Conservation (phyloP, 2,888 invertebrate species). For the Saturnia japonica region DNA sequence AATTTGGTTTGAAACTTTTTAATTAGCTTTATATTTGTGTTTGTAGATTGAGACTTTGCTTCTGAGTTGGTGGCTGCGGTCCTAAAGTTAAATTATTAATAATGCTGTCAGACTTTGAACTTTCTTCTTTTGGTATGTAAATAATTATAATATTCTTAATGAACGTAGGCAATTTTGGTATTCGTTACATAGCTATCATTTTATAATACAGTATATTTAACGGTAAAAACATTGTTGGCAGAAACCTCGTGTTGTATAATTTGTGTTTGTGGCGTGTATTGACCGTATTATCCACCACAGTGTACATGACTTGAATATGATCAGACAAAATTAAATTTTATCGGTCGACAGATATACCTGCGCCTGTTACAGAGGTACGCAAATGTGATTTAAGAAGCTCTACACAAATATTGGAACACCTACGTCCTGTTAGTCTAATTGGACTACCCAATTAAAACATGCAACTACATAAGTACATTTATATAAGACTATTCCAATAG, state of each 20-base stretch:
- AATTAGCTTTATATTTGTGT: constrained; percentile 83
- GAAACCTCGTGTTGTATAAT: constrained; percentile 19
- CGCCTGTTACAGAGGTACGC: constrained; percentile 64
- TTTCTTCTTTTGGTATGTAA: constrained; percentile 15
- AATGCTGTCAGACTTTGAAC: constrained; percentile 48
- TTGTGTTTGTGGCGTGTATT: constrained; percentile 50
- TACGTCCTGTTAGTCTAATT: constrained; percentile 57
- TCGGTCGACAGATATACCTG: constrained; percentile 71
- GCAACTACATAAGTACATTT: constrained; percentile 35
- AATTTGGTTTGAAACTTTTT: constrained; percentile 82
- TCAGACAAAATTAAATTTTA: constrained; percentile 71
- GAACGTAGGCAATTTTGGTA: not conserved
- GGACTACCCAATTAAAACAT: constrained; percentile 62
- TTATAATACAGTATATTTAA: not conserved
- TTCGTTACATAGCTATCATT: not conserved
- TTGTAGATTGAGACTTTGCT: constrained; percentile 80
- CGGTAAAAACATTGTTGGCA: constrained; percentile 25
- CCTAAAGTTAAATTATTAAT: constrained; percentile 75
- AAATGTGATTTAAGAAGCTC: constrained; percentile 77
- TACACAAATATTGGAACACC: constrained; percentile 74
- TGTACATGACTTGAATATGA: constrained; percentile 73
- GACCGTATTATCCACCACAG: constrained; percentile 51
- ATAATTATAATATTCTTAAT: not conserved
- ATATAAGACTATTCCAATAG: not conserved
- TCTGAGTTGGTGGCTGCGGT: constrained; percentile 70